Conservation (phyloP, 2,113 vertebrate genomes). For the Ornithorhynchus anatinus region DNA sequence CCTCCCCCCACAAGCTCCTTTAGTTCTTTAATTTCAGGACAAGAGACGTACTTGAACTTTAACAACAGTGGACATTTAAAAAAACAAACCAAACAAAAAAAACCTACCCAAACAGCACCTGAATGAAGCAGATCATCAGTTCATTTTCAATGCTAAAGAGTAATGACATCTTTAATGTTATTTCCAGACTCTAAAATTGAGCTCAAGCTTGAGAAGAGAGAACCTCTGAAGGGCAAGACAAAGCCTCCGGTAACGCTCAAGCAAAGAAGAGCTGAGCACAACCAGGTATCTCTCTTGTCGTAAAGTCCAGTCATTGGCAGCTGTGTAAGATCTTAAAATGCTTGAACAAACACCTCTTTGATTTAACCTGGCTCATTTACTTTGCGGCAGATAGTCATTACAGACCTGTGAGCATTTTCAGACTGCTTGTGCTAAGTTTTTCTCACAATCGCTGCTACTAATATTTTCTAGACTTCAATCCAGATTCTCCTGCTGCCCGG, state of each 20-base stretch:
- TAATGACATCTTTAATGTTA: slow-evolving; percentile 49
- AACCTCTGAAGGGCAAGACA: slow-evolving; percentile 80
- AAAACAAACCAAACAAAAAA: neutral
- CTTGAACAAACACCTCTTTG: no score
- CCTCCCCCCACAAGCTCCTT: no score
- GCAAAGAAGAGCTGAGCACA: slow-evolving; percentile 80
- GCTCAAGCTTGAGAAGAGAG: slow-evolving; percentile 83
- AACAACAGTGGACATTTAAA: neutral
- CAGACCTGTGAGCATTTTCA: no score
- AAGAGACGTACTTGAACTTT: neutral
- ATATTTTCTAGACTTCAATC: no score
- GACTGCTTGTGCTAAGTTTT: no score
- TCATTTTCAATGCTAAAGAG: neutral
- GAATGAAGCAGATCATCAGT: neutral
- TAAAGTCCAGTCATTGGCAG: neutral
- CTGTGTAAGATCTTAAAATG: neutral
- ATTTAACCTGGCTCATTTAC: no score
- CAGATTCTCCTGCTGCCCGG: no score
- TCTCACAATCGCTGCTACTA: no score
- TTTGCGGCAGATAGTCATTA: no score
- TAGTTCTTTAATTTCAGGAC: neutral
- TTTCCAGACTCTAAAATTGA: slow-evolving; percentile 77
- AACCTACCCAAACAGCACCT: neutral
- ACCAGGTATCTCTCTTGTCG: slow-evolving; percentile 72
- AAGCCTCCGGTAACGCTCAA: slow-evolving; percentile 78